Evolutionary conservation across 2,113 vertebrate genomes (phyloP), one percentile per base, ranked within the genome.

Genomic region (Actinemys pallida): DNA sequence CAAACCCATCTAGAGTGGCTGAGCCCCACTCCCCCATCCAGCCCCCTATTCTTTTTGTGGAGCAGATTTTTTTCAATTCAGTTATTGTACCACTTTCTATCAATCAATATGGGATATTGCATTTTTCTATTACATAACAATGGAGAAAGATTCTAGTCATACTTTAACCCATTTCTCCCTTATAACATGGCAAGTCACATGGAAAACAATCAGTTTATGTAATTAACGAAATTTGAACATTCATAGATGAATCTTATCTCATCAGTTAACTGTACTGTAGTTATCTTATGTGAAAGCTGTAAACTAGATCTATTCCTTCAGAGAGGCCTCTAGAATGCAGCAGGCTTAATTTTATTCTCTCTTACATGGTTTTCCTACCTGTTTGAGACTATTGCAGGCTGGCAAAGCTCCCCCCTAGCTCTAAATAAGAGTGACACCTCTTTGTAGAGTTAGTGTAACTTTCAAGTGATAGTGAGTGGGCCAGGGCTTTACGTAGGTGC

Each of bases 1-100:
- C 96, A 98, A 98, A 95, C 39, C 39, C 84, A 96, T 97, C 95
- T 87, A 83, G 82, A 97, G 88, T 85, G 45, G n/a, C n/a, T 93
- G 59, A 88, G 42, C 22, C 89, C 69, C 35, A 45, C 16, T 94
- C 83, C 57, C 35, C 83, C 10, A 6, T 16, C 0, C 25, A 39
- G 83, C 72, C 10, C 39, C 53, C 50, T 27, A 75, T 93, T 45
- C 35, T 50, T 92, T 94, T 93, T 72, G 29, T 59, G 83, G 24
- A 93, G 24, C 8, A 93, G 52, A 82, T 84, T 94, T 95, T 81
- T 86, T 90, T 84, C 45, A 94, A 47, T 82, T 88, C 85, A 80
- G 7, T 79, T 53, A 82, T 90, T 95, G 59, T 86, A 87, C 50
- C n/a, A 85, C 31, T 94, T 94, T 96, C 78, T 91, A 54, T 92